A percentile compares a stretch with the other conserved stretches of the same genome.
Conservation (phyloP, 2,888 invertebrate species). For the Resseliella maxima region DNA sequence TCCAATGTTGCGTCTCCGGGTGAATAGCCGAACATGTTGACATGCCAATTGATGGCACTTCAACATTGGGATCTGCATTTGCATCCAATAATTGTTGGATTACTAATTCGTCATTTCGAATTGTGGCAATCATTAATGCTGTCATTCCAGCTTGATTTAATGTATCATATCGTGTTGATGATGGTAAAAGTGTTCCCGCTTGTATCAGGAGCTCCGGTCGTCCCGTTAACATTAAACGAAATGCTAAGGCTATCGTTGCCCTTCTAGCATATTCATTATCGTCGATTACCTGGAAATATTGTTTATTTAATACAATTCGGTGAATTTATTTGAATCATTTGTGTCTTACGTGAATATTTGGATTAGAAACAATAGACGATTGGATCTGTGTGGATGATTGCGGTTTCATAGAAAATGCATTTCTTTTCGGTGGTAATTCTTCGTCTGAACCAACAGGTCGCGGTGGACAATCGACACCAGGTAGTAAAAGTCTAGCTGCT, state of each 20-base stretch:
- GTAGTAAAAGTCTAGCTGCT: conserved; percentile 84
- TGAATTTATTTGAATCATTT: not conserved
- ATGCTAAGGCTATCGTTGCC: conserved; percentile 80
- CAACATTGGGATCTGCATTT: conserved; percentile 84
- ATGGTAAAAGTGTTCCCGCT: conserved; percentile 79
- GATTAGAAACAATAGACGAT: not conserved
- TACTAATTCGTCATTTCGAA: conserved; percentile 82
- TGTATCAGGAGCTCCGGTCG: conserved; percentile 81
- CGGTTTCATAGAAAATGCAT: conserved; percentile 61
- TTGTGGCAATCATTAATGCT: conserved; percentile 84
- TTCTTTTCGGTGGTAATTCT: conserved; percentile 68
- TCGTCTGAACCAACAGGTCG: conserved; percentile 75
- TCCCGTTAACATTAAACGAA: conserved; percentile 83
- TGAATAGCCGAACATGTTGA: conserved; percentile 70
- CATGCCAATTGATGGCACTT: conserved; percentile 72
- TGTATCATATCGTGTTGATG: conserved; percentile 78
- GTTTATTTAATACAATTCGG: not conserved
- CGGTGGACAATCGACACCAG: conserved; percentile 90
- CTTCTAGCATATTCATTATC: conserved; percentile 72
- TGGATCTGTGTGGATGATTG: conserved; percentile 55
- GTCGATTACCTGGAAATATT: conserved; percentile 13
- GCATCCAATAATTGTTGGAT: conserved; percentile 80
- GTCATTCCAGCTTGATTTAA: conserved; percentile 83
- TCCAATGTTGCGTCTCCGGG: conserved; percentile 85
- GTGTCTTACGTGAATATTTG: conserved; percentile 7